Percentiles rank a stretch among this genome's conserved stretches.
phyloP scores from a whole-genome alignment of 1,140 invertebrate species.

The Drosophila murphyi region DNA sequence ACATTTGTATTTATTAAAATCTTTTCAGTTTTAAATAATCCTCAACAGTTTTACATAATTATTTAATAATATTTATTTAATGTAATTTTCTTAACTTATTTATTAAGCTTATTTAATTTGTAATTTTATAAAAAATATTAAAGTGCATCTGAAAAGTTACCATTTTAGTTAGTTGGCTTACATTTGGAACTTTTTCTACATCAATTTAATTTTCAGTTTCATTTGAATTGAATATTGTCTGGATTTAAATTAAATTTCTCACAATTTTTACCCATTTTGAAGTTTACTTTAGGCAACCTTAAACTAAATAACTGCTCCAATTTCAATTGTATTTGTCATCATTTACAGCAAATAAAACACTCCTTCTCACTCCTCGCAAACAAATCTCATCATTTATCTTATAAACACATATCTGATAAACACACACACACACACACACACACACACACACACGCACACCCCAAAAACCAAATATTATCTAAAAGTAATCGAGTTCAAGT shows the following conservation, averaged over 20 bases:
- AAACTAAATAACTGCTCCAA: neutral
- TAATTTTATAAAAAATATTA: neutral
- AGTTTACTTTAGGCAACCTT: too few relatives aligned
- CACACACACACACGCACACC: neutral
- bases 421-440: neutral
- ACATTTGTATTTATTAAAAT: too few relatives aligned
- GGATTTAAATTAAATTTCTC: too few relatives aligned
- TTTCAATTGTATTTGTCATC: neutral
- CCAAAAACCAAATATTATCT: constrained; percentile 6
- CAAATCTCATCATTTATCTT: constrained; percentile 19
- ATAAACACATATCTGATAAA: constrained; percentile 7
- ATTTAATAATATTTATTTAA: too few relatives aligned
- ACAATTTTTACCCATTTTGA: too few relatives aligned
- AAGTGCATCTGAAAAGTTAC: too few relatives aligned
- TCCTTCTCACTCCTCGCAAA: neutral
- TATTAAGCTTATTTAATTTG: neutral
- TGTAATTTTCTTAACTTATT: neutral
- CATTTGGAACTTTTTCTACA: too few relatives aligned
- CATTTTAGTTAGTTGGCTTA: too few relatives aligned
- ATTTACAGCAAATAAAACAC: neutral
- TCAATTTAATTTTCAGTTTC: too few relatives aligned
- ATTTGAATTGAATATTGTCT: too few relatives aligned
- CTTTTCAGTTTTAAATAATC: too few relatives aligned
- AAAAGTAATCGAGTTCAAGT: constrained; percentile 34
- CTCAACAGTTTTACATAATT: too few relatives aligned